Conservation (phyloP, 2,113 vertebrate genomes). For the Oxygymnocypris stewartii region DNA sequence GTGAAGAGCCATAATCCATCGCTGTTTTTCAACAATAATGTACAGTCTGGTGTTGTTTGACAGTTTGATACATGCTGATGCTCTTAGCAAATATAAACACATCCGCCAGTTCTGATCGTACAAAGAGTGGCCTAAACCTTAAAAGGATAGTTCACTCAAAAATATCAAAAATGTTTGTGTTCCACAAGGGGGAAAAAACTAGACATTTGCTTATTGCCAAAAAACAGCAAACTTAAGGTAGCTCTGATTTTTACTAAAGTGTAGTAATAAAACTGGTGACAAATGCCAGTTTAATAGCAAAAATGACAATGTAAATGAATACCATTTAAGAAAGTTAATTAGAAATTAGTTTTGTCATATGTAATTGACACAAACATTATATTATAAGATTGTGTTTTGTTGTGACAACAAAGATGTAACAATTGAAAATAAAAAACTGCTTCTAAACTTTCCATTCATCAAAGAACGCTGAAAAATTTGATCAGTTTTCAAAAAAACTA, state of each 20-base stretch:
- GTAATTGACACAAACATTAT: not conserved
- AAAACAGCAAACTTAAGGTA: not conserved
- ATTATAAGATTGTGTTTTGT: too few species aligned
- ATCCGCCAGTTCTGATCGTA: not conserved
- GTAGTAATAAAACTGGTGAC: too few species aligned
- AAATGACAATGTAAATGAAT: not conserved
- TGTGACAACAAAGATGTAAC: not conserved
- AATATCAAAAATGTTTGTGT: not conserved
- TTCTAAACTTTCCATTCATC: not conserved
- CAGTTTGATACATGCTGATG: not conserved
- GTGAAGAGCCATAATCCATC: not conserved
- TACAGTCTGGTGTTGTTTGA: not conserved
- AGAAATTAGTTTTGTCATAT: not conserved
- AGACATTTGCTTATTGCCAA: too few species aligned
- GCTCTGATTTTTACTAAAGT: not conserved
- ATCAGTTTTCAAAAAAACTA: not conserved
- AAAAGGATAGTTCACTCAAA: not conserved
- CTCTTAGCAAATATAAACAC: slow-evolving; percentile 11
- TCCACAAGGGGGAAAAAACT: too few species aligned
- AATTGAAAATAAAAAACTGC: not conserved
- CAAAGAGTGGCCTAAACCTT: not conserved
- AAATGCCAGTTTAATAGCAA: not conserved
- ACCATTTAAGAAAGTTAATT: too few species aligned
- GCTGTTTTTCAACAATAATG: not conserved
- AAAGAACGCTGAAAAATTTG: not conserved